Base-by-base conservation (phyloP, 2,797 vertebrate species). In the Knipowitschia caucasica region DNA sequence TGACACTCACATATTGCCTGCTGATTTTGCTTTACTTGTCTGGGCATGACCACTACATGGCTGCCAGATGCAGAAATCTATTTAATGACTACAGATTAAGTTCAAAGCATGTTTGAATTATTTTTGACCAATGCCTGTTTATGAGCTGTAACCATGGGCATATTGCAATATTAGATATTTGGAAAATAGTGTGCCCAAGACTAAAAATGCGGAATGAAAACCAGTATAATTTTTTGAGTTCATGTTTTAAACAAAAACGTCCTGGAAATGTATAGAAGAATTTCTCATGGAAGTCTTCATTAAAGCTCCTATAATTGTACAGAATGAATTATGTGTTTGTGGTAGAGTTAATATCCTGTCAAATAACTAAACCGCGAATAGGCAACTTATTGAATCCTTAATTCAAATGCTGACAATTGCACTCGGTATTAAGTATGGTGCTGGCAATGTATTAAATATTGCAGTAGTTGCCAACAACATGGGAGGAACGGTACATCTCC, bases 301-400 rank as follows among this genome's bases (percentile, higher is more conserved):
- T 12, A 3, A n/a, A 25, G 44, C 21, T 56, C 30, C 54, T 45
- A 25, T 4, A 14, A 69, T 51, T 53, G 45, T 53, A 56, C 50
- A 27, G 53, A 30, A 45, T 53, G n/a, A n/a, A 36, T 5, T 20
- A 29, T 50, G 20, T 67, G 68, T 75, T 77, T 82, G 67, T 64
- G 44, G 83, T 85, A 73, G 74, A 84, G 52, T 75, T 75, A 65
- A 43, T 3, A 76, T 66, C 76, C 53, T 50, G 36, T 56, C 45
- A 72, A 67, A 73, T 62, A 17, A 79, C 77, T 79, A 67, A 71
- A 73, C 59, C 57, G 54, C 78, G 79, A 72, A 71, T 62, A 71
- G 59, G 51, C 53, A 67, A 62, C 64, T 75, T 74, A 75, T 78
- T 77, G 4, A 35, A 50, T 75, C 18, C 20, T 18, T 39, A 39